A percentile compares a stretch with the other conserved stretches of the same genome.
Conservation (phyloP, 2,888 invertebrate species). For the Busseola fusca region DNA sequence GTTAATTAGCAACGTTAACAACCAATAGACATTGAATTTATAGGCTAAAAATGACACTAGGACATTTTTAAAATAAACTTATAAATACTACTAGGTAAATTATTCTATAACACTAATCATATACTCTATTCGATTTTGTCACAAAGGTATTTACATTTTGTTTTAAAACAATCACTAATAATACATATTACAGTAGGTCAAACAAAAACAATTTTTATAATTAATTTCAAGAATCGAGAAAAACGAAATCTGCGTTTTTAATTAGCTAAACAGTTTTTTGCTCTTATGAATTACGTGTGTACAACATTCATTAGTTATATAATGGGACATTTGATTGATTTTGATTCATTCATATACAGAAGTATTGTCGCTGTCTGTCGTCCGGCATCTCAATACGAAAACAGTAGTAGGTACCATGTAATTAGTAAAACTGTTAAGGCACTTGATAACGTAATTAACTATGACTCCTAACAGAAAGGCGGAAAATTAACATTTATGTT, state of each 20-base stretch:
- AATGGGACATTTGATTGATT: conserved; percentile 9
- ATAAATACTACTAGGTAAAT: conserved; percentile 29
- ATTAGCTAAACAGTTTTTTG: conserved; percentile 18
- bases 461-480: conserved; percentile 49
- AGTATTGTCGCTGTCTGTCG: conserved; percentile 32
- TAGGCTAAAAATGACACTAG: conserved; percentile 25
- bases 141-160: conserved; percentile 32
- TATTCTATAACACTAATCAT: conserved; percentile 30
- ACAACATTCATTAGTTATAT: conserved; percentile 12
- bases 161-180: conserved; percentile 13
- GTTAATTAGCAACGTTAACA: conserved; percentile 43
- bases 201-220: conserved; percentile 6
- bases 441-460: conserved; percentile 63
- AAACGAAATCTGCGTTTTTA: conserved; percentile 22
- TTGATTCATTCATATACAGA: conserved; percentile 12
- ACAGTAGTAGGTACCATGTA: conserved; percentile 17
- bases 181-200: neutral
- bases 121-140: conserved; percentile 42
- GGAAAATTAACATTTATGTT: conserved; percentile 41
- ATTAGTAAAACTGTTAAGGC: conserved; percentile 62
- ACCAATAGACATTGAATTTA: conserved; percentile 43
- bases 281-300: conserved; percentile 9
- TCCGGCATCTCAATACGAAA: conserved; percentile 32
- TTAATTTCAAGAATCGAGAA: conserved; percentile 16
- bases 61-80: conserved; percentile 28